phyloP scores from a whole-genome alignment of 2,113 vertebrate species.

The Himantopus leucocephalus region DNA sequence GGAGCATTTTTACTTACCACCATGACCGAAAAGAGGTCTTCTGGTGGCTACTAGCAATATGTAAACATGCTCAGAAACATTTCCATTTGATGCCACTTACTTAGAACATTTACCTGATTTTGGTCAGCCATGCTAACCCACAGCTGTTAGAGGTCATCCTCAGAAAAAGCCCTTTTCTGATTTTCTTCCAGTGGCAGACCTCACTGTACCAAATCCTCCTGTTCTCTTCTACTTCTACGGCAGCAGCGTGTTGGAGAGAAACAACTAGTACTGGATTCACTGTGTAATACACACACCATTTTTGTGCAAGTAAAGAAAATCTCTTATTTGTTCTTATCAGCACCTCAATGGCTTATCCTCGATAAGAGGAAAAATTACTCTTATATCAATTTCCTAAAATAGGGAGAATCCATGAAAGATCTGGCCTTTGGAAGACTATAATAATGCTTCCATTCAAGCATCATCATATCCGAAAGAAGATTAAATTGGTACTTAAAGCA shows the following conservation, averaged over 20 bases:
- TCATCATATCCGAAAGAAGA: not conserved
- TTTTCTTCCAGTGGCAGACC: not conserved
- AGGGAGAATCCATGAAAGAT: not conserved
- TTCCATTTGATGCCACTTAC: not conserved
- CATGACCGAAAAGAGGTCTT: not conserved
- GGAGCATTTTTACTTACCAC: not conserved
- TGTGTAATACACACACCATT: not conserved
- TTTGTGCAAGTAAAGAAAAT: not conserved
- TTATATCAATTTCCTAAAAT: not conserved
- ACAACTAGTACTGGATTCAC: not conserved
- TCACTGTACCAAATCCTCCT: not conserved
- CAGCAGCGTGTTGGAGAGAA: not conserved
- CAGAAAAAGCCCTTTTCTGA: not conserved
- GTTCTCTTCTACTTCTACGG: not conserved
- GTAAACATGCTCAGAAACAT: not conserved
- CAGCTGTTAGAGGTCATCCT: not conserved
- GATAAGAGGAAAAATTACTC: not conserved
- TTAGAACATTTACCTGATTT: not conserved
- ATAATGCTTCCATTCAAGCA: not conserved
- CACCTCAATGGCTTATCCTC: not conserved
- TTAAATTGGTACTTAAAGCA: not conserved
- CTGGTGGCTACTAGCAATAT: not conserved
- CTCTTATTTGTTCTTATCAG: not conserved
- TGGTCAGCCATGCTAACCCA: not conserved
- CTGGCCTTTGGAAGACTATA: not conserved